A percentile compares a stretch with the other conserved stretches of the same genome.
phyloP scores from a whole-genome alignment of 2,113 vertebrate genomes.

The Coptodon bakossiorum region DNA sequence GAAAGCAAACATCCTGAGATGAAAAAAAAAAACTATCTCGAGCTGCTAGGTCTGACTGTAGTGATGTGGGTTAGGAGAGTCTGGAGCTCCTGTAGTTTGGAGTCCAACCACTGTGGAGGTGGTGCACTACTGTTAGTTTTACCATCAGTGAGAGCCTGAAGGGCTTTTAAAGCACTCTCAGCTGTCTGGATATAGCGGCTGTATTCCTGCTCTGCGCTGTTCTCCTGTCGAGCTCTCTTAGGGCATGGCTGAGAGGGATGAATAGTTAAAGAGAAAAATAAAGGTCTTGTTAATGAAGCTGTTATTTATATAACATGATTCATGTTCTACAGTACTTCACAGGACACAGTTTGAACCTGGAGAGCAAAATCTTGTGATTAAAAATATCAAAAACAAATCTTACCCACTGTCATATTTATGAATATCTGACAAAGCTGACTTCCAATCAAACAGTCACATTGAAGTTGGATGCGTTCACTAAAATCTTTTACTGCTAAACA shows the following conservation, averaged over 20 bases:
- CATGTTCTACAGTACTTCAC: rapidly evolving
- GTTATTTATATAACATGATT: neutral
- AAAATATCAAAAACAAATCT: neutral
- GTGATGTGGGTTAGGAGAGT: conserved; percentile 57
- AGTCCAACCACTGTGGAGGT: conserved; percentile 76
- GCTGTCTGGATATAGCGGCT: conserved; percentile 71
- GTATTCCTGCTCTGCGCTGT: conserved; percentile 73
- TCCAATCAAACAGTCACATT: neutral
- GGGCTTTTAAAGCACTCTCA: conserved; percentile 70
- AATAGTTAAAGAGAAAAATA: neutral
- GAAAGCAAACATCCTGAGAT: neutral
- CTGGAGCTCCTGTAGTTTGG: conserved; percentile 74
- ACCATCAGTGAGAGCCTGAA: conserved; percentile 63
- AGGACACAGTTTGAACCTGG: neutral
- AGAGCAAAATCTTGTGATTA: neutral
- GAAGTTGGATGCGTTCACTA: neutral
- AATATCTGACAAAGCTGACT: neutral
- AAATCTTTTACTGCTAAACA: neutral
- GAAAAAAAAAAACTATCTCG: neutral
- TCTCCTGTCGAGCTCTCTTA: conserved; percentile 77
- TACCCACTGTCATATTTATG: neutral
- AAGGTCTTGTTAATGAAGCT: neutral
- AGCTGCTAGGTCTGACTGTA: neutral
- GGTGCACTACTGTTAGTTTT: neutral
- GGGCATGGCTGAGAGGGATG: conserved; percentile 70